Evolutionary conservation across 2,888 invertebrate species (phyloP).

Genomic region (Athrips mouffetella): DNA sequence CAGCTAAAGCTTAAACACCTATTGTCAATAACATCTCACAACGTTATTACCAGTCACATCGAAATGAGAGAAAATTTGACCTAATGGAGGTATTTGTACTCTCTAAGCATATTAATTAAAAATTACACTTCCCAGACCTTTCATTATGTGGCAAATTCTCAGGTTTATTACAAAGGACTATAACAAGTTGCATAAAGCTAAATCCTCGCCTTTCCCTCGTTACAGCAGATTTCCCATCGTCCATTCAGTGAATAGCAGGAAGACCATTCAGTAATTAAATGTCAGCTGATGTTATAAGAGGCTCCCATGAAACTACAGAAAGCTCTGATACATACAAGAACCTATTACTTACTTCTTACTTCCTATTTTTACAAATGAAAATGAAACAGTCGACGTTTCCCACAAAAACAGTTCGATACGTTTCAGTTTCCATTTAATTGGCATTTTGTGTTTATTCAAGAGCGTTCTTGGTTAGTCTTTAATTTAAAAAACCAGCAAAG

Average conservation of each 20-base stretch:
- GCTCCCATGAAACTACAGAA: conserved; percentile 29
- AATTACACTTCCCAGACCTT: too few species aligned
- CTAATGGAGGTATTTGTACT: too few species aligned
- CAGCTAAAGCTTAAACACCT: neutral
- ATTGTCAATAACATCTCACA: neutral
- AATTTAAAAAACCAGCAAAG: too few species aligned
- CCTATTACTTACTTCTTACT: conserved; percentile 17
- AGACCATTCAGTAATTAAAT: conserved; percentile 34
- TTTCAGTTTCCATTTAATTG: conserved; percentile 1
- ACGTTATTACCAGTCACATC: too few species aligned
- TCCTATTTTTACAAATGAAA: conserved; percentile 1
- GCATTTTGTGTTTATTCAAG: too few species aligned
- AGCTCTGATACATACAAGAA: too few species aligned
- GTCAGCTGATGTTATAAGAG: conserved; percentile 30
- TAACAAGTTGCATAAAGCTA: conserved; percentile 6
- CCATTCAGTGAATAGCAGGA: conserved; percentile 41
- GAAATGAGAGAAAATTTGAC: too few species aligned
- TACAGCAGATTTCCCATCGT: conserved; percentile 33
- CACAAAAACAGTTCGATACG: neutral
- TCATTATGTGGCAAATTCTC: conserved; percentile 1
- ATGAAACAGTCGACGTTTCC: neutral
- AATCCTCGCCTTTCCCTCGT: conserved; percentile 18
- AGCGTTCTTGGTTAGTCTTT: too few species aligned
- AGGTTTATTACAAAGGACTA: neutral
- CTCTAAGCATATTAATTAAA: too few species aligned